A percentile compares a stretch with the other conserved stretches of the same genome.
Evolutionary conservation across 2,888 invertebrate species (phyloP).

Genomic region (Muscina levida): DNA sequence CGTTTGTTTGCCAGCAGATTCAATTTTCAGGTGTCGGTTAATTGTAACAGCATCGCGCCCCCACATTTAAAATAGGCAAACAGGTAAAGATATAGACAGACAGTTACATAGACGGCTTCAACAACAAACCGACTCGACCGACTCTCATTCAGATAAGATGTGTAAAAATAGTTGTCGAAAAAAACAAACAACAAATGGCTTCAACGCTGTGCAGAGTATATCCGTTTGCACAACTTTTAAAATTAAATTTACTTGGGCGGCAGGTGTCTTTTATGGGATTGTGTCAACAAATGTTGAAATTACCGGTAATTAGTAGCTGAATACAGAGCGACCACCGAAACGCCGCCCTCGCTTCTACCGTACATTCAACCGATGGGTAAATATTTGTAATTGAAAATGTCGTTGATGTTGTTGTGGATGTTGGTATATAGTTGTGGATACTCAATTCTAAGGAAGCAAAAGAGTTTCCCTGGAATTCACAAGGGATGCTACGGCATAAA

Average conservation of each 20-base stretch:
- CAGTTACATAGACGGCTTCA: neutral
- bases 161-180: neutral
- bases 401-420: slow-evolving; percentile 22
- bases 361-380: slow-evolving; percentile 39
- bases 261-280: slow-evolving; percentile 64
- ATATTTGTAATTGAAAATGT: slow-evolving; percentile 61
- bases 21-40: slow-evolving; percentile 61
- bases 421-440: neutral
- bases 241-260: slow-evolving; percentile 66
- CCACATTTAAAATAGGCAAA: slow-evolving; percentile 46
- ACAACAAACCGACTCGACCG: slow-evolving; percentile 28
- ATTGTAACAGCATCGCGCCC: slow-evolving; percentile 65
- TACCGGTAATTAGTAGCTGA: slow-evolving; percentile 63
- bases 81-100: slow-evolving; percentile 29
- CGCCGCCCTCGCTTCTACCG: slow-evolving; percentile 32
- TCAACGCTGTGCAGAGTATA: too few relatives aligned
- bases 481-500: neutral
- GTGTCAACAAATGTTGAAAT: slow-evolving; percentile 65
- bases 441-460: neutral
- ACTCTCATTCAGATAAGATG: slow-evolving; percentile 39
- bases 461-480: slow-evolving; percentile 57
- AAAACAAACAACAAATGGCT: neutral
- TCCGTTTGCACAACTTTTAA: slow-evolving; percentile 45
- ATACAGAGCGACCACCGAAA: slow-evolving; percentile 15
- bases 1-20: slow-evolving; percentile 55